Evolutionary conservation across 35 echinoderm and acorn worm species (phyloP), one percentile per base, ranked within the genome.

Genomic region (Heliocidaris erythrogramma): DNA sequence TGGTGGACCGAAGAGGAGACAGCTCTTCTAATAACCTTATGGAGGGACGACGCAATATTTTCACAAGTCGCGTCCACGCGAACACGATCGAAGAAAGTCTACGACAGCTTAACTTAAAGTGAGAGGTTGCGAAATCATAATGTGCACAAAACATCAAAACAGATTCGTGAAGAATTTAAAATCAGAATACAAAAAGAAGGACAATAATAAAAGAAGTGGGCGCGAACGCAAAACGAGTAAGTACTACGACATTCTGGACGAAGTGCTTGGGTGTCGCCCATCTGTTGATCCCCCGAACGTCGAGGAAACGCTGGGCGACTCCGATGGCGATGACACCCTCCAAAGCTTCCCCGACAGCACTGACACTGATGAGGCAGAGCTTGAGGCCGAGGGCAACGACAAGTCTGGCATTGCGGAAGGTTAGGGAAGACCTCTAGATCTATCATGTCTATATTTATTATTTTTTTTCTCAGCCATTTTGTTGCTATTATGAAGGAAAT

Each of bases 121-220:
- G n/a, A n/a, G n/a, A n/a, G n/a, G n/a, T n/a, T n/a, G n/a, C 9
- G 9, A 32, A 88, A 30, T 88, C 11, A 13, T 13, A 30, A 30
- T 31, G 31, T 88, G 30, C 11, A 88, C 11, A 88, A 88, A 30
- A 88, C 86, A 13, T 9, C 13, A 9, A 88, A 13, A 16, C 86
- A 88, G 31, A 32, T 88, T 9, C 10, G 30, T 88, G 30, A 88
- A 88, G 30, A 88, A 88, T 30, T 88, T 88, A 88, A 88, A 88
- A 32, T 13, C 86, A 10, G 86, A 88, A 88, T 88, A 88, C 31
- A 88, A 88, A 88, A 88, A 88, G 30, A 88, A 88, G 31, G 86
- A 88, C 86, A 88, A 88, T 32, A 31, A 88, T 9, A 88, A 31
- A 31, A 88, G 86, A 31, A 88, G 86, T 88, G 86, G 86, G 9